A percentile compares a stretch with the other conserved stretches of the same genome.
These are phyloP conservation scores for Cotesia vestalis DNA, from an alignment of 1,140 invertebrate species.

Conservation along the genomic window DNA sequence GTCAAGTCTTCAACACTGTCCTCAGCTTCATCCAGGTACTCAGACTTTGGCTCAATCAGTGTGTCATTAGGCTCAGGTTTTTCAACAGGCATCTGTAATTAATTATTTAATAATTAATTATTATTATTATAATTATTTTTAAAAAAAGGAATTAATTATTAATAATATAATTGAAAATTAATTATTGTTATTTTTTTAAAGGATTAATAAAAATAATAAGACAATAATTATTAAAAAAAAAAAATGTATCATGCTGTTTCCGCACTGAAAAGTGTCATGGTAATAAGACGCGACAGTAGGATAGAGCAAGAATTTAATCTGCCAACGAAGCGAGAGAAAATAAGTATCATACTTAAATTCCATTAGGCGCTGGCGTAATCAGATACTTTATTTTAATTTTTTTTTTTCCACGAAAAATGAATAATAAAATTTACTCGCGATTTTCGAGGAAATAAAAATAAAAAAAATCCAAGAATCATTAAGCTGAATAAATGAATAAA, in stretches of 20 bases:
- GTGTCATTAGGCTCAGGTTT: constrained; percentile 64
- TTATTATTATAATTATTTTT: no score
- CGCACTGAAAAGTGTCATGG: constrained; percentile 49
- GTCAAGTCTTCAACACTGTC: constrained; percentile 85
- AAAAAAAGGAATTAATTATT: no score
- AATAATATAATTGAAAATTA: no score
- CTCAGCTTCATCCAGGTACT: constrained; percentile 79
- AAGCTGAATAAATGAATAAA: neutral
- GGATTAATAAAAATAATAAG: no score
- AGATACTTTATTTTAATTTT: neutral
- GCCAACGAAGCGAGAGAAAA: constrained; percentile 58
- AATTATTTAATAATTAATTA: constrained; percentile 10
- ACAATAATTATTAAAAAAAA: neutral
- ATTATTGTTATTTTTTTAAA: no score
- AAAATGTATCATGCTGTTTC: constrained; percentile 58
- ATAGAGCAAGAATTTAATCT: constrained; percentile 55
- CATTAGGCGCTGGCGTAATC: constrained; percentile 54
- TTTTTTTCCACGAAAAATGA: neutral
- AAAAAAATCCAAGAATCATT: no score
- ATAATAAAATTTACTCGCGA: neutral
- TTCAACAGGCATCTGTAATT: constrained; percentile 59
- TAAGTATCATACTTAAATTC: constrained; percentile 35
- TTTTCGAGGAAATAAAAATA: no score
- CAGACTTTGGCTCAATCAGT: constrained; percentile 78
- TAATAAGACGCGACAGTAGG: constrained; percentile 53